Conservation (phyloP, 2,797 vertebrate genomes). For the Micropoecilia bifurca region DNA sequence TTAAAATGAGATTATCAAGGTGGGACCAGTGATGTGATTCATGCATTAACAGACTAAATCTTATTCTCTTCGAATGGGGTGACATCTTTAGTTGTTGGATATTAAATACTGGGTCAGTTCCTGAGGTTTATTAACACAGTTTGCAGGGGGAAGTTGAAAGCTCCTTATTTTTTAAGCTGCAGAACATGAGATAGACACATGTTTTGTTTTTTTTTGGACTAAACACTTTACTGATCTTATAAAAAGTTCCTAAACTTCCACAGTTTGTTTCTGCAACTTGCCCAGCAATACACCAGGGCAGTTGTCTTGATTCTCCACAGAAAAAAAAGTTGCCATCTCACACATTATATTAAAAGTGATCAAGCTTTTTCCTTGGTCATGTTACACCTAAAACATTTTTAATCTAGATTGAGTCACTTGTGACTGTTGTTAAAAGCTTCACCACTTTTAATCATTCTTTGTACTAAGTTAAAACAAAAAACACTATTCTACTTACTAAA, state of each 20-base stretch:
- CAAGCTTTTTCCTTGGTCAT: background rate
- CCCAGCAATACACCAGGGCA: background rate
- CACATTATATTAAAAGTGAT: background rate
- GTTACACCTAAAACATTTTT: background rate
- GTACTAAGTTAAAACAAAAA: background rate
- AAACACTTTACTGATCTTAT: background rate
- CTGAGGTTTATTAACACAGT: background rate
- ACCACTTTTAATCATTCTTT: background rate
- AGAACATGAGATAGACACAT: background rate
- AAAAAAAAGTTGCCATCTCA: background rate
- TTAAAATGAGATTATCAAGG: constrained; percentile 14
- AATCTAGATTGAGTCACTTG: background rate
- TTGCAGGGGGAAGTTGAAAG: background rate
- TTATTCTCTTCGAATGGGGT: background rate
- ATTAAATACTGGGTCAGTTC: background rate
- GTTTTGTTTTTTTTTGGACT: background rate
- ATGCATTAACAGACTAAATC: background rate
- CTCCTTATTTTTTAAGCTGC: background rate
- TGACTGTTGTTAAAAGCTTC: background rate
- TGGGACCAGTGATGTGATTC: background rate
- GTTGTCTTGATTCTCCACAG: background rate
- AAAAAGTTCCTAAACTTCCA: background rate
- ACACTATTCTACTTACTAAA: background rate
- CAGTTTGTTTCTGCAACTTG: background rate
- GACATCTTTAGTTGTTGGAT: background rate